A percentile compares a stretch with the other conserved stretches of the same genome.
Conservation (phyloP, 2,888 invertebrate species). For the Mythimna loreyi region DNA sequence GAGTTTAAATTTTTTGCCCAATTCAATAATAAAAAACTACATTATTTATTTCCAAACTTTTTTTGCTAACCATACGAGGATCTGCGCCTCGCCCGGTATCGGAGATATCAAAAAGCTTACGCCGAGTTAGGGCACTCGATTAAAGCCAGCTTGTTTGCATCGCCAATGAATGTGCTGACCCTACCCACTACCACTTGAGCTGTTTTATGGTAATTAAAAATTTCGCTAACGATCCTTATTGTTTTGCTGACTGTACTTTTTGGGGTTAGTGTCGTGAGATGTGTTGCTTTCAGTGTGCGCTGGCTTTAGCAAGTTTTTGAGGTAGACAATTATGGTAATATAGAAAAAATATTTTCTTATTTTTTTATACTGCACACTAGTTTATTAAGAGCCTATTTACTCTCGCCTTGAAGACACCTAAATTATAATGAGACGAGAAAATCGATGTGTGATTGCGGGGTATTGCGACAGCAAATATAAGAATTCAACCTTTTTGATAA, state of each 20-base stretch:
- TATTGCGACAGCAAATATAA: no score
- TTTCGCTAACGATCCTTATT: slow-evolving; percentile 75
- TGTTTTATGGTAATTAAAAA: slow-evolving; percentile 84
- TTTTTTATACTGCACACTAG: no score
- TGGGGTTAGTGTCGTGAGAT: slow-evolving; percentile 46
- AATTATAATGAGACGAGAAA: no score
- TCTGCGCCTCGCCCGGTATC: slow-evolving; percentile 73
- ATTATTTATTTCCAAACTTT: slow-evolving; percentile 31
- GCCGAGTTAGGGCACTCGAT: slow-evolving; percentile 79
- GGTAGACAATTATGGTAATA: neutral
- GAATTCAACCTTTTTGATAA: no score
- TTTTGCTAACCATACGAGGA: slow-evolving; percentile 70
- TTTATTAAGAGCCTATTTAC: no score
- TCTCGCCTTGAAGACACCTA: no score
- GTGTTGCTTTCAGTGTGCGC: slow-evolving; percentile 16
- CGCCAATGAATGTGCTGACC: slow-evolving; percentile 80
- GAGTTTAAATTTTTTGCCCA: neutral
- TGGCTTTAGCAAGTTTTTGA: slow-evolving; percentile 1
- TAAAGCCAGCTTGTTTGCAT: slow-evolving; percentile 80
- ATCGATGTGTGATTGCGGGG: no score
- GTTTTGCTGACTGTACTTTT: slow-evolving; percentile 63
- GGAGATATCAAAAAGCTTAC: slow-evolving; percentile 84
- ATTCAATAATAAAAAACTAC: neutral
- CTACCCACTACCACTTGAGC: slow-evolving; percentile 73
- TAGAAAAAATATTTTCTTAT: neutral